Base-by-base conservation (phyloP, 2,888 invertebrate genomes). In the Lasioglossum villosulum region DNA sequence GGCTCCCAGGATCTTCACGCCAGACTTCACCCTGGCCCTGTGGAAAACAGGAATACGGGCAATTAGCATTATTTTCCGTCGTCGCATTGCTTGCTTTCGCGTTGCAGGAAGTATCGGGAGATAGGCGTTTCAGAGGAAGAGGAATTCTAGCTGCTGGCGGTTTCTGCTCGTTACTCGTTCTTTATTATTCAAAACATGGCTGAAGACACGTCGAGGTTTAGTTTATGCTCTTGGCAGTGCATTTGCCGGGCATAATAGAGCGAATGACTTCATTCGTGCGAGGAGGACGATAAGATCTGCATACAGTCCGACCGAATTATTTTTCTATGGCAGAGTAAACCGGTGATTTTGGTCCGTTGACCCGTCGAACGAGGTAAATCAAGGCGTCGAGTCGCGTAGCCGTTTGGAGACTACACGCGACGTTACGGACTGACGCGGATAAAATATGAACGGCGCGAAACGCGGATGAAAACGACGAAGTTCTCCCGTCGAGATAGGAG, bases 11-110 rank as follows among this genome's bases (percentile, higher is more conserved):
- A 99, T 97, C 87, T 97, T 96, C 82, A 99, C 95, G 0, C 99
- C 99, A 76, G 98, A 97, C 95, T 98, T 98, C 78, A 99, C 98
- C 89, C 98, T 97, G 88, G 98, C 98, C 94, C 99, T 98, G 95
- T 5, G 34, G 91, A 92, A 76, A 37, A 27, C 68, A 19, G 39
- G 19, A 12, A 45, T 12, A 10, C n/a, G 3, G 5, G 27, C 10
- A 19, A 66, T 87, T 81, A 84, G 63, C 34, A 23, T 23, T 19
- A n/a, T 63, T 30, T 16, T n/a, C 12, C n/a, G 12, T 56, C n/a
- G 56, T n/a, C 4, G 12, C 12, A 56, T 12, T 56, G n/a, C 1
- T 12, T 10, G n/a, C 12, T n/a, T n/a, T 56, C 56, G 4, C 56
- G 52, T 52, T 52, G 10, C 10, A 10, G 23, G 3, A n/a, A 52